Evolutionary conservation across 2,888 invertebrate genomes (phyloP).

Genomic region (Lissocephala sabroskyi): DNA sequence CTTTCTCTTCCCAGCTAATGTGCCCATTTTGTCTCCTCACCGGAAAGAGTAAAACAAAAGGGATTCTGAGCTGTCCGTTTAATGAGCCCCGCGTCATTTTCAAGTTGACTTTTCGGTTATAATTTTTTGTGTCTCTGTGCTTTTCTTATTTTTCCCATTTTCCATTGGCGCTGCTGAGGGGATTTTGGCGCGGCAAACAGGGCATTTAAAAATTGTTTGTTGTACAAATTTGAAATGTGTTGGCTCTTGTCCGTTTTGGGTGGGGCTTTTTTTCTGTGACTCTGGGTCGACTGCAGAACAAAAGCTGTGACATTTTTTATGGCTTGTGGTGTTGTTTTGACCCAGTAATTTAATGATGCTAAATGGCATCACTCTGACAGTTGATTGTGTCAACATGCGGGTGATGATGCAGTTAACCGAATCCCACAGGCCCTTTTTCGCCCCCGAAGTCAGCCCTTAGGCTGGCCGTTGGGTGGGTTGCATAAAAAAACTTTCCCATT

Average conservation of each 20-base stretch:
- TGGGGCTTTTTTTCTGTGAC: not conserved
- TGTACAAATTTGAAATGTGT: constrained; percentile 8
- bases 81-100: constrained; percentile 29
- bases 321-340: constrained; percentile 62
- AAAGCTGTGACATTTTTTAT: constrained; percentile 63
- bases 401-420: constrained; percentile 6
- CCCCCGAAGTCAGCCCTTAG: too few relatives aligned
- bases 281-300: constrained; percentile 8
- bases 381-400: constrained; percentile 57
- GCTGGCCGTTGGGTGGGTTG: too few relatives aligned
- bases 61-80: too few relatives aligned
- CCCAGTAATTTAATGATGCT: constrained; percentile 61
- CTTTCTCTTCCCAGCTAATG: too few relatives aligned
- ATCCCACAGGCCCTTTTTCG: too few relatives aligned
- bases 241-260: not conserved
- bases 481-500: too few relatives aligned
- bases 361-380: constrained; percentile 46
- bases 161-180: too few relatives aligned
- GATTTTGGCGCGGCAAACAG: too few relatives aligned
- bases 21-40: too few relatives aligned
- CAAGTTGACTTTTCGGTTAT: constrained; percentile 52
- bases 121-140: constrained; percentile 24
- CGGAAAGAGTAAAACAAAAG: too few relatives aligned
- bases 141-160: not conserved
- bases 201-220: not conserved